Evolutionary conservation across 2,797 vertebrate genomes (phyloP).

Genomic region (Crocodylus rhombifer): DNA sequence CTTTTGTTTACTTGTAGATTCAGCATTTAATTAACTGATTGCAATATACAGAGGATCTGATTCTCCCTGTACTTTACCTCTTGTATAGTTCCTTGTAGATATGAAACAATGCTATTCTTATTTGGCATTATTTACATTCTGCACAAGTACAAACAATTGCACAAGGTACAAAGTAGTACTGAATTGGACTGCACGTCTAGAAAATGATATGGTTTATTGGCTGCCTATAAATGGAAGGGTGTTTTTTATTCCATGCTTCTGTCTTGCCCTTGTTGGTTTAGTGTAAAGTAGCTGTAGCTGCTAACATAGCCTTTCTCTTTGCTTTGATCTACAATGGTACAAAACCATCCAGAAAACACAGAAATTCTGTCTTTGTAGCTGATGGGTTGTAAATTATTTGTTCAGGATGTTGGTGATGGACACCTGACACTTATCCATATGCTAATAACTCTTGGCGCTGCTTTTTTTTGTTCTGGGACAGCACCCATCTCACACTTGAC

Average conservation of each 20-base stretch:
- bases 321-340: background rate
- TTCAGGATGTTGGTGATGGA: background rate
- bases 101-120: background rate
- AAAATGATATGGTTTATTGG: background rate
- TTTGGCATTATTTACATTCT: background rate
- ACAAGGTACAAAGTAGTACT: background rate
- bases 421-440: background rate
- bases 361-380: background rate
- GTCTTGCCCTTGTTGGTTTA: accelerated
- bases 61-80: background rate
- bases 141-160: background rate
- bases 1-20: slow-evolving; percentile 2
- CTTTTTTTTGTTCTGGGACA: background rate
- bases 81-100: background rate
- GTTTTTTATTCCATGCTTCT: background rate
- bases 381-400: background rate
- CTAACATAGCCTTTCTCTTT: accelerated
- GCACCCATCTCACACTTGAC: background rate
- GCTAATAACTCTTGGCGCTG: slow-evolving; percentile 16
- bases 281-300: background rate
- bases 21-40: background rate
- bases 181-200: background rate
- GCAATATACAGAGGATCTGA: background rate
- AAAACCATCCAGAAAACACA: background rate
- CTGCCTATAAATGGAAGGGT: background rate